These are phyloP conservation scores for Heliconius congener DNA, from an alignment of 1,140 invertebrate genomes.

Conservation along the genomic window DNA sequence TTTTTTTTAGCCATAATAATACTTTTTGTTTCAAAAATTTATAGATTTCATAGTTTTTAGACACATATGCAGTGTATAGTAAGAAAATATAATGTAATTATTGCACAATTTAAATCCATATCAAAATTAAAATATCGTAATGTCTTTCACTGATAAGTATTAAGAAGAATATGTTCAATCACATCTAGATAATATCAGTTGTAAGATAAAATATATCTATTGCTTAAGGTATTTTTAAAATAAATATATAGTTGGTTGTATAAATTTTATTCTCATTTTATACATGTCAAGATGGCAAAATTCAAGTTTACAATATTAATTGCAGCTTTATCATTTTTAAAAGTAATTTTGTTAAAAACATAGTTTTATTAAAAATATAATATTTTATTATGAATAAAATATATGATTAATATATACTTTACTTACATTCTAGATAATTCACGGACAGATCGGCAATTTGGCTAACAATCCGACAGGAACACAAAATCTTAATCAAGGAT, in stretches of 20 bases:
- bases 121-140: neutral
- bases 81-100: neutral
- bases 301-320: conserved; percentile 43
- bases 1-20: too few relatives aligned
- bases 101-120: neutral
- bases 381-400: conserved; percentile 9
- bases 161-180: conserved; percentile 11
- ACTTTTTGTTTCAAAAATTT: neutral
- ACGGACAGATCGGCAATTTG: conserved; percentile 39
- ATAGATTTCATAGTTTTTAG: neutral
- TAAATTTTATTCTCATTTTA: conserved; percentile 44
- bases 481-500: conserved; percentile 37
- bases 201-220: conserved; percentile 26
- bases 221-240: conserved; percentile 29
- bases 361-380: neutral
- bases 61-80: too few relatives aligned
- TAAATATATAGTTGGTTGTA: conserved; percentile 57
- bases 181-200: conserved; percentile 1
- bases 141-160: neutral
- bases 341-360: conserved; percentile 42
- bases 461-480: conserved; percentile 22
- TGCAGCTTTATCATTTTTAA: conserved; percentile 40
- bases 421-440: conserved; percentile 33
- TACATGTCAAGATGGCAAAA: conserved; percentile 51
- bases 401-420: neutral